Evolutionary conservation across 2,888 invertebrate species (phyloP).

Genomic region (Polylopha cassiicola): DNA sequence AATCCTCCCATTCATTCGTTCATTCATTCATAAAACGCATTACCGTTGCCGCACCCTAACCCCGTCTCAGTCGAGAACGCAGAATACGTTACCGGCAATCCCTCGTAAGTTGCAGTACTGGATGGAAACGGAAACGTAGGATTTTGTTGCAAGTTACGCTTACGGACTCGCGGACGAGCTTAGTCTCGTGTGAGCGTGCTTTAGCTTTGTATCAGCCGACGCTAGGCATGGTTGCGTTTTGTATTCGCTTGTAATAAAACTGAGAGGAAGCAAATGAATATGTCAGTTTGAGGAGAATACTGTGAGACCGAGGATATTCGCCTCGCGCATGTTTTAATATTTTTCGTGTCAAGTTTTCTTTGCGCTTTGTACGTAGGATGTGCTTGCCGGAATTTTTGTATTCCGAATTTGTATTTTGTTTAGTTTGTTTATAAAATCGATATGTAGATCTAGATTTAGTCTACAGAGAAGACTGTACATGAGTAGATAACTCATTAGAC

Average conservation of each 20-base stretch:
- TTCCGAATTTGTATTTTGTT: no score
- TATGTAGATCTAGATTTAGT: no score
- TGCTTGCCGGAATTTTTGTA: no score
- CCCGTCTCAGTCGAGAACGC: slow-evolving; percentile 49
- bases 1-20: slow-evolving; percentile 64
- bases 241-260: slow-evolving; percentile 55
- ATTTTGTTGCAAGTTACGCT: slow-evolving; percentile 62
- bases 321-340: not conserved
- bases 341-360: not conserved
- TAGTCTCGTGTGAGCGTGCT: slow-evolving; percentile 43
- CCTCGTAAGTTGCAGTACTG: slow-evolving; percentile 51
- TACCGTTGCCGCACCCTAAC: slow-evolving; percentile 49
- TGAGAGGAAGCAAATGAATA: slow-evolving; percentile 41
- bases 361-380: no score
- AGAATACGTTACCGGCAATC: slow-evolving; percentile 58
- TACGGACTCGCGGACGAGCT: slow-evolving; percentile 49
- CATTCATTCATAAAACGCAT: slow-evolving; percentile 71
- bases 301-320: slow-evolving; percentile 1
- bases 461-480: no score
- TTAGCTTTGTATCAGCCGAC: slow-evolving; percentile 46
- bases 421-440: no score
- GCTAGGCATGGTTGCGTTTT: slow-evolving; percentile 44
- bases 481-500: no score
- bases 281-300: slow-evolving; percentile 26
- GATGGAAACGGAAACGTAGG: slow-evolving; percentile 57